Conservation (phyloP, 2,888 invertebrate genomes). For the Ceraclea dissimilis region DNA sequence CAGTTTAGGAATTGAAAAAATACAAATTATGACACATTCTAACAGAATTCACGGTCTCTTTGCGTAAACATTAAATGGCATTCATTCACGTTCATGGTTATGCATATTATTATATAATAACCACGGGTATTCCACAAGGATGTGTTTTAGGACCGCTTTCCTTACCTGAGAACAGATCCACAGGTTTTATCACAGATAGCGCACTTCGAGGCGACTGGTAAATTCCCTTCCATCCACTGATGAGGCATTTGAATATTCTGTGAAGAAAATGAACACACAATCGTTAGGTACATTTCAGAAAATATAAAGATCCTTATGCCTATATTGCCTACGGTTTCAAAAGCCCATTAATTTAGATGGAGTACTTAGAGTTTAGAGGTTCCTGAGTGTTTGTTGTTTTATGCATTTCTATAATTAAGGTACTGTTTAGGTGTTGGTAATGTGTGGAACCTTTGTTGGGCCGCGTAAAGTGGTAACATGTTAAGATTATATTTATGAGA, state of each 20-base stretch:
- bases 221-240: constrained; percentile 97
- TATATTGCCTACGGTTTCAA: not conserved
- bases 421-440: too few species aligned
- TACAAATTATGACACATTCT: not conserved
- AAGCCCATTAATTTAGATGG: too few species aligned
- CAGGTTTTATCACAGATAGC: constrained; percentile 91
- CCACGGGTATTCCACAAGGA: not conserved
- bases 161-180: constrained; percentile 84
- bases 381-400: too few species aligned
- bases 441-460: too few species aligned
- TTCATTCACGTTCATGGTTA: too few species aligned
- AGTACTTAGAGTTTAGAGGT: not conserved
- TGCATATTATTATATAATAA: too few species aligned
- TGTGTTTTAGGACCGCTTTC: not conserved
- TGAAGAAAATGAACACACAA: too few species aligned
- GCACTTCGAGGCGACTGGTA: constrained; percentile 92
- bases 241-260: constrained; percentile 91
- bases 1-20: constrained; percentile 45
- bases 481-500: too few species aligned
- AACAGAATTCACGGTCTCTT: too few species aligned
- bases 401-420: too few species aligned
- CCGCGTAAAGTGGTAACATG: too few species aligned
- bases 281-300: not conserved
- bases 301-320: not conserved
- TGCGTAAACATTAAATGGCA: too few species aligned